A percentile compares a stretch with the other conserved stretches of the same genome.
phyloP scores from a whole-genome alignment of 2,888 invertebrate species.

The Tromatobia lineatoria region DNA sequence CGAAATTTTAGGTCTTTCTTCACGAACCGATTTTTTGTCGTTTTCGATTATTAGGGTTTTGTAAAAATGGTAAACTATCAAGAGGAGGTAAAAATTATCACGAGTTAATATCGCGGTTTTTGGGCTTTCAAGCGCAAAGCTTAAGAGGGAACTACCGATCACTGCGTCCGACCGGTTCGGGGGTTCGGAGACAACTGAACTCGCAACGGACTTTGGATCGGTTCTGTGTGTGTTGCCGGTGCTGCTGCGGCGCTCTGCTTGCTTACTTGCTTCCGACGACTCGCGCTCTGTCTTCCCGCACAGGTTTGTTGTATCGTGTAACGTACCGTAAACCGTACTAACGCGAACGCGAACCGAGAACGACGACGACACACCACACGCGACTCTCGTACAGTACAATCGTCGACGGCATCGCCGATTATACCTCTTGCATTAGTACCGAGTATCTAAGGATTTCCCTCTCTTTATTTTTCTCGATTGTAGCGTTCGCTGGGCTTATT shows the following conservation, averaged over 20 bases:
- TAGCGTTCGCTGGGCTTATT: background rate
- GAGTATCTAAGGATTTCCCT: constrained; percentile 6
- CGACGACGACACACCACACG: background rate
- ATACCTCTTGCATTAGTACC: background rate
- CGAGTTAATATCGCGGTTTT: too few species aligned
- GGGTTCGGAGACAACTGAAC: constrained; percentile 84
- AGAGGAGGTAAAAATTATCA: too few species aligned
- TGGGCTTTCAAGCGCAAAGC: background rate
- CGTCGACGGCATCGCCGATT: constrained; percentile 2
- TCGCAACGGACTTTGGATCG: constrained; percentile 79
- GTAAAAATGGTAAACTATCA: too few species aligned
- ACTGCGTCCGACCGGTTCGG: constrained; percentile 83
- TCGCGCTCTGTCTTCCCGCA: constrained; percentile 43
- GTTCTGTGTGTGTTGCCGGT: constrained; percentile 72
- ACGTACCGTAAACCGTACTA: constrained; percentile 63
- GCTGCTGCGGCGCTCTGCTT: constrained; percentile 49
- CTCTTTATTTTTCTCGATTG: background rate
- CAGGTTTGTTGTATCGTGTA: constrained; percentile 44
- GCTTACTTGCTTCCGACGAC: constrained; percentile 27
- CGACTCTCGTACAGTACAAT: constrained; percentile 41
- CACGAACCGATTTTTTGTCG: too few species aligned
- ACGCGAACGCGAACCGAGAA: constrained; percentile 14
- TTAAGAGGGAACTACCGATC: constrained; percentile 55
- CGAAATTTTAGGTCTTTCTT: too few species aligned
- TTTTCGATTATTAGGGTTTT: too few species aligned